Evolutionary conservation across 2,797 vertebrate species (phyloP), one percentile per base, ranked within the genome.

Genomic region (Gallinago nigripennis): DNA sequence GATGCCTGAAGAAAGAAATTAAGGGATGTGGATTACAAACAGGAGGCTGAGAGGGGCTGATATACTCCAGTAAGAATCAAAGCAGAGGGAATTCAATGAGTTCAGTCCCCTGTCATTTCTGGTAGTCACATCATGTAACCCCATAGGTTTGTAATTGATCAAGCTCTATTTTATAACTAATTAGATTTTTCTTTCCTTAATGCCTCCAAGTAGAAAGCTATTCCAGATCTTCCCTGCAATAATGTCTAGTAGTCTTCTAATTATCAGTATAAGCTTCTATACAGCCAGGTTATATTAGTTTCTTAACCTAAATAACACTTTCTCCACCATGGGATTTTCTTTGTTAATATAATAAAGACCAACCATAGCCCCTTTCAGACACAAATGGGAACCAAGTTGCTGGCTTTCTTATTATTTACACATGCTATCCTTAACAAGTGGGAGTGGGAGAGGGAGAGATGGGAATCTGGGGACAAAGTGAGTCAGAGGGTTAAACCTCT

Each of bases 191-290:
- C 64, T 57, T 92, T 83, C 33, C 13, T 78, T 90, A 90, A 88
- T 97, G 77, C 86, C 86, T 95, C 63, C 83, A 94, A 94, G 66
- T 88, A 90, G 86, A 79, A 95, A 88, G n/a, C 45, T 86, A 92
- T 88, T 95, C 58, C 19, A 56, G 57, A 33, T 76, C 58, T 63
- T 90, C 77, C 46, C 56, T 39, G 43, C 73, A 90, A 65, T 95
- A 76, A 86, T 45, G 16, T 93, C 63, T 86, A 45, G 11, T 76
- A 86, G 35, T 73, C 51, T 88, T 94, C 83, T 90, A 95, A 96
- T 95, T 93, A 95, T 82, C 51, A 30, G 30, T 8, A 7, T 39
- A 93, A 90, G 54, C 15, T 88, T 76, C 65, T 81, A 94, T 88
- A 63, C 1, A 3, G 58, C n/a, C 56, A 41, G 54, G 35, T 92